A percentile compares a stretch with the other conserved stretches of the same genome.
These are phyloP conservation scores for Gorsachius magnificus DNA, from an alignment of 2,797 vertebrate genomes.

Conservation along the genomic window DNA sequence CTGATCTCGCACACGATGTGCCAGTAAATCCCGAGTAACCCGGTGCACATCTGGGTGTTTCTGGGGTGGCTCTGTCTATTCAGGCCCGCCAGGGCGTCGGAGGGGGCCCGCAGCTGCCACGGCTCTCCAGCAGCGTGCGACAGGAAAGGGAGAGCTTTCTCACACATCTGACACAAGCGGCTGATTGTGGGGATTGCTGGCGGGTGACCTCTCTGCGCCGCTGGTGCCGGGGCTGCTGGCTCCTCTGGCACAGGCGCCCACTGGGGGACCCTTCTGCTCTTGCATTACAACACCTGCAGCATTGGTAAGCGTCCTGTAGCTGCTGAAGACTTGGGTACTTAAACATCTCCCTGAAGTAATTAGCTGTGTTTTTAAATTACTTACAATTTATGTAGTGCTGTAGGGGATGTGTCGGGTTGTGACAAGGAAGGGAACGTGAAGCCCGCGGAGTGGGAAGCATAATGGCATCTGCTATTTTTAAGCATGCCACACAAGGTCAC, in stretches of 20 bases:
- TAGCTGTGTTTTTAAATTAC: constrained; percentile 30
- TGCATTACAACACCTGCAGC: neutral
- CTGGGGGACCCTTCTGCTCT: neutral
- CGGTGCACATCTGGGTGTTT: constrained; percentile 39
- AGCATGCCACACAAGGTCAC: neutral
- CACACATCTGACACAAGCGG: constrained; percentile 53
- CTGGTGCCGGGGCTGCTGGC: neutral
- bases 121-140: constrained; percentile 49
- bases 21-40: neutral
- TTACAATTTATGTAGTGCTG: neutral
- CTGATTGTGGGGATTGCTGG: constrained; percentile 51
- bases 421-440: neutral
- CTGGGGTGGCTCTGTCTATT: constrained; percentile 45
- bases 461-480: constrained; percentile 21
- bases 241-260: neutral
- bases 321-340: neutral
- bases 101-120: constrained; percentile 42
- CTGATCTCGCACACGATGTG: neutral
- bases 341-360: constrained; percentile 14
- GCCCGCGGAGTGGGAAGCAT: neutral
- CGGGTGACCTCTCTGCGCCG: constrained; percentile 9
- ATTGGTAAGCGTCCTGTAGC: neutral
- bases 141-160: constrained; percentile 70
- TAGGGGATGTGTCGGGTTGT: neutral
- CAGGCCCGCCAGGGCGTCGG: neutral